Conservation (phyloP, 2,797 vertebrate species). For the Poeciliopsis presidionis region DNA sequence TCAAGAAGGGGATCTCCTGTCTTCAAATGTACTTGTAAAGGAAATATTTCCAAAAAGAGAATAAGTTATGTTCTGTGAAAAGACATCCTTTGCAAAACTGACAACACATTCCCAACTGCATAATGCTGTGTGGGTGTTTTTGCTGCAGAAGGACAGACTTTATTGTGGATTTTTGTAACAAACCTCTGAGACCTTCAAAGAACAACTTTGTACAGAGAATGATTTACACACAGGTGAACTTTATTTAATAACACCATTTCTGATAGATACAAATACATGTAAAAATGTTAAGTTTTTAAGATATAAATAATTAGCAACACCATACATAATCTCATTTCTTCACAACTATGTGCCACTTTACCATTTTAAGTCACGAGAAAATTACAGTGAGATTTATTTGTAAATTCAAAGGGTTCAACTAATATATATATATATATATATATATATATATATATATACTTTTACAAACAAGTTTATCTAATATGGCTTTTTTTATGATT, state of each 20-base stretch:
- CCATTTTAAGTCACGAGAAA: background rate
- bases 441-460: no score
- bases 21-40: background rate
- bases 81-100: background rate
- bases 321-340: background rate
- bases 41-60: background rate
- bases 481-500: background rate
- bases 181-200: background rate
- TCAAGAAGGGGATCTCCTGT: background rate
- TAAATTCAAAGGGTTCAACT: background rate
- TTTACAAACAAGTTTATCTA: background rate
- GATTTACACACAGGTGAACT: background rate
- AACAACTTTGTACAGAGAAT: background rate
- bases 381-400: background rate
- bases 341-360: background rate
- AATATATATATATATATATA: background rate
- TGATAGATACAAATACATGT: background rate
- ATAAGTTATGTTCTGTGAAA: background rate
- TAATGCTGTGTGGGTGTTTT: background rate
- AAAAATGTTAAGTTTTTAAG: background rate
- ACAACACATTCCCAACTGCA: background rate
- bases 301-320: background rate
- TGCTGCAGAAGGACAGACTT: background rate
- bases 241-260: background rate
- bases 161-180: background rate